Base-by-base conservation (phyloP, 2,113 vertebrate genomes). In the Taxidea taxus region DNA sequence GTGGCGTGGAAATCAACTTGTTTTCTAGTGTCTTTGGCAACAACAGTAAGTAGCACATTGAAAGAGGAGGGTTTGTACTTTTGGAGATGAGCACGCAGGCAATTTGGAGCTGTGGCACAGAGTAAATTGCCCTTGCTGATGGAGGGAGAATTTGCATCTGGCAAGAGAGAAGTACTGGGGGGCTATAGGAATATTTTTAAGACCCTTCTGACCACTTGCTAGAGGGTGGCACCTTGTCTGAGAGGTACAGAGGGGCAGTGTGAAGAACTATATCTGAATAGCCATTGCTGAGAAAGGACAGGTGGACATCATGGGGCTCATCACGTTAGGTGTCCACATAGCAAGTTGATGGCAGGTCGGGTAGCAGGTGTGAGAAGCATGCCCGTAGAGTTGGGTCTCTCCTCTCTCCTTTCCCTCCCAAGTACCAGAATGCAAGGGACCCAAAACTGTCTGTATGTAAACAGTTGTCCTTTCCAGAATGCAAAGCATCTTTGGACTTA, bases 1-100 rank as follows among this genome's bases (percentile, higher is more conserved):
- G 3, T 68, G 49, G 83, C 70, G 7, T 87, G 23, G 66, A 94
- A 93, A 78, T 47, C 7, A n/a, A 8, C 56, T 91, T 77, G 77
- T 54, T 62, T 93, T 92, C 86, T 49, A 31, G 16, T 87, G 66
- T 87, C 29, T 97, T 92, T 92, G 90, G 84, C 66, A 84, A 92
- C 25, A 90, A 84, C 20, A 89, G 9, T 82, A 81, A 91, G 51
- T 60, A 44, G 80, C 82, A 44, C 11, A 29, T 31, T 39, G 68
- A 39, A 90, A 54, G 49, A 77, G 51, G 86, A 92, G 21, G 6
- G n/a, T 49, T 83, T 82, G 47, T 56, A 21, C 9, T 64, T 92
- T 39, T 64, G 64, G 80, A 66, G 54, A 62, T 70, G n/a, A 81
- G 37, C 21, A 37, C 10, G 54, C 44, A 37, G 29, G 44, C 21